Evolutionary conservation across 2,888 invertebrate genomes (phyloP).

Genomic region (Osedax frankpressi): DNA sequence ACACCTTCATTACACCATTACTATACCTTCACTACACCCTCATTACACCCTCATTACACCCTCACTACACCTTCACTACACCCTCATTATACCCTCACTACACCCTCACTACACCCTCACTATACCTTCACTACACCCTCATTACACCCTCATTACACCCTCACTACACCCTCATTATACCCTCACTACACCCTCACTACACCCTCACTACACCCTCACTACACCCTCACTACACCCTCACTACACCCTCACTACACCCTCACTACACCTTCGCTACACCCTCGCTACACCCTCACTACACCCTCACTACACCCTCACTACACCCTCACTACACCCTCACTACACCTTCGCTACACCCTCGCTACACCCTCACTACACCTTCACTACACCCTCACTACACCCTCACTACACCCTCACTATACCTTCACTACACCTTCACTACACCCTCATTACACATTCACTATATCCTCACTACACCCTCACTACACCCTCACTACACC

Average conservation of each 20-base stretch:
- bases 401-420: too few relatives aligned
- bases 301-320: background rate
- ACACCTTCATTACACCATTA: background rate
- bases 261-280: background rate
- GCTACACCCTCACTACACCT: background rate
- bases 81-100: background rate
- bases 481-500: too few relatives aligned
- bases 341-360: background rate
- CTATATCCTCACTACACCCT: background rate
- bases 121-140: background rate
- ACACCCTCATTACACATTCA: background rate
- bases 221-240: background rate
- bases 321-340: background rate
- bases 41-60: background rate
- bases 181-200: background rate
- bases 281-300: background rate
- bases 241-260: background rate
- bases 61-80: background rate
- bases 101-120: background rate
- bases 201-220: background rate
- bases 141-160: too few relatives aligned
- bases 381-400: too few relatives aligned
- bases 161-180: background rate
- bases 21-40: background rate
- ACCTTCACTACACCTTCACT: background rate